A percentile compares a stretch with the other conserved stretches of the same genome.
phyloP scores from a whole-genome alignment of 2,888 invertebrate species.

The Megalurothrips usitatus region DNA sequence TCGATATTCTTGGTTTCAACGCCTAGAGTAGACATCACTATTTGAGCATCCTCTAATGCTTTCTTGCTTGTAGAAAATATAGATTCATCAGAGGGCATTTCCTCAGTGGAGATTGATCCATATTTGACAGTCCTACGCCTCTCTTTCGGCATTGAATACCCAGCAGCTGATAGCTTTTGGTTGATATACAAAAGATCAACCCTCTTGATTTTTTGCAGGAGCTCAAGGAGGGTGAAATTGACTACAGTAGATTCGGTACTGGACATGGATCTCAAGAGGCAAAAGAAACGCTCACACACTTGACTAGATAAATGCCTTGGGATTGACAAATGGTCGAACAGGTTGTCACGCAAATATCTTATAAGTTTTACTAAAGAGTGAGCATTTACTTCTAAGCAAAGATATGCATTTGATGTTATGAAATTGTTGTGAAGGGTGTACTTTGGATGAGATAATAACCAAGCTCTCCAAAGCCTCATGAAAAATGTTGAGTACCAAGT shows the following conservation, averaged over 20 bases:
- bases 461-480: neutral
- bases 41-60: neutral
- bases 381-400: neutral
- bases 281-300: neutral
- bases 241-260: neutral
- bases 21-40: neutral
- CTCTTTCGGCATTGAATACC: neutral
- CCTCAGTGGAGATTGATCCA: neutral
- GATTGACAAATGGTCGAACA: neutral
- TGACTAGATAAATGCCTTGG: neutral
- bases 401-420: neutral
- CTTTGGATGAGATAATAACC: neutral
- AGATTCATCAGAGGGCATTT: neutral
- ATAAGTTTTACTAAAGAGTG: neutral
- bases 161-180: neutral
- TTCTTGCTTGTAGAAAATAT: neutral
- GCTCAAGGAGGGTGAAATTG: neutral
- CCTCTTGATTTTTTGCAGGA: neutral
- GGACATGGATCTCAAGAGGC: neutral
- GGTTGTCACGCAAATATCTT: neutral
- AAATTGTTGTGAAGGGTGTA: neutral
- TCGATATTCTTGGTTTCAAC: neutral
- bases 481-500: neutral
- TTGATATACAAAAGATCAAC: neutral
- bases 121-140: neutral